Base-by-base conservation (phyloP, 1,140 invertebrate genomes). In the Drosophila kurseongensis region DNA sequence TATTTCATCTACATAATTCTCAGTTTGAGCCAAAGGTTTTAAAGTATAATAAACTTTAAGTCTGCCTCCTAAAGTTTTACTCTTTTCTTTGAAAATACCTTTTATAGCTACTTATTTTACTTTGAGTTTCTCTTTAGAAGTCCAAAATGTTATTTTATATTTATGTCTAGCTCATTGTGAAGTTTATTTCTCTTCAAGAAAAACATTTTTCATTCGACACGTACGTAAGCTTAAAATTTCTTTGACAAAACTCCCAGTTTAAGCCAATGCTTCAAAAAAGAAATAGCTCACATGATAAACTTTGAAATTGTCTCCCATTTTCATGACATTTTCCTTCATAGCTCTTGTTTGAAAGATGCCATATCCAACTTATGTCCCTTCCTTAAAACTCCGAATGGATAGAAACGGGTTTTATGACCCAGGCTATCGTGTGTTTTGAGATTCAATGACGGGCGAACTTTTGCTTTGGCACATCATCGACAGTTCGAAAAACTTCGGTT, bases 391-490 rank as follows among this genome's bases (percentile, higher is more conserved):
- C 8, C 12, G n/a, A 65, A 69, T 66, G 50, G 42, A 58, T 57
- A 44, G 40, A 57, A 69, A 57, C 41, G 27, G 16, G 65, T 40
- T 58, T 45, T 69, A 56, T 50, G 63, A 18, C 50, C 42, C 36
- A 32, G 14, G 63, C 51, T 71, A 68, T 69, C 67, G 57, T 69
- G 67, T 71, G 63, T 62, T 55, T 16, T 12, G 38, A 40, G 48
- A 48, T 41, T 18, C 44, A 18, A n/a, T 66, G 44, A 27, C 29
- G 45, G 45, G 14, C 16, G 13, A 72, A 72, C 65, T 72, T 72
- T 58, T 50, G 66, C 52, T 47, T 71, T 72, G 68, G 68, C 65
- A 50, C 44, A 71, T 71, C 67, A 57, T 56, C 66, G 51, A 71
- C 67, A 71, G 51, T 71, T 71, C 66, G 4, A 48, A 48, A 54